These are phyloP conservation scores for Halcyon senegalensis DNA, from an alignment of 2,113 vertebrate species.

Conservation along the genomic window DNA sequence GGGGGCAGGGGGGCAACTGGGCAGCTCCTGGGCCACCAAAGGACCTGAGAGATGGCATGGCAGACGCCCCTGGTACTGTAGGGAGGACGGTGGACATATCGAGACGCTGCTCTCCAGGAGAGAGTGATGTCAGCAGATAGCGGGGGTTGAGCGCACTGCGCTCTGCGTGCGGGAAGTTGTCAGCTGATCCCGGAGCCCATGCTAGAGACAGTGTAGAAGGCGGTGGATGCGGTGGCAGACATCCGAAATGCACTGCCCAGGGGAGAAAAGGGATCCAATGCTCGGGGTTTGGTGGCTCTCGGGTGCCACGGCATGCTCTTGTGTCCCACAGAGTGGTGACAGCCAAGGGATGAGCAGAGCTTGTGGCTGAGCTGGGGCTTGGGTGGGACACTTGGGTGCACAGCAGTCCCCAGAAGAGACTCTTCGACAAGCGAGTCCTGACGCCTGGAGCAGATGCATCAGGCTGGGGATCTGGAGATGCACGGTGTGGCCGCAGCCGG, in stretches of 20 bases:
- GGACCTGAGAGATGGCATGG: background rate
- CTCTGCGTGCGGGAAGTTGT: background rate
- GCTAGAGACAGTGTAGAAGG: background rate
- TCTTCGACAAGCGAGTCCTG: fast-evolving
- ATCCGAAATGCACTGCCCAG: fast-evolving
- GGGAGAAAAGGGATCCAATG: background rate
- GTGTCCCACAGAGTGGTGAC: background rate
- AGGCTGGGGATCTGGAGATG: background rate
- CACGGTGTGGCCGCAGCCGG: background rate
- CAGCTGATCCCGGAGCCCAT: fast-evolving
- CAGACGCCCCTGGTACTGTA: fast-evolving
- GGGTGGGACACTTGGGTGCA: too few species aligned
- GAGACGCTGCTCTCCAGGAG: background rate
- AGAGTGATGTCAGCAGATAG: too few species aligned
- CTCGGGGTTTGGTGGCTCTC: background rate
- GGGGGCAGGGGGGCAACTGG: too few species aligned
- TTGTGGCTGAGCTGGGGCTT: fast-evolving
- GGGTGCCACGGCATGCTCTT: background rate
- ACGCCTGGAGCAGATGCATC: fast-evolving
- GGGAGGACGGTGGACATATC: background rate
- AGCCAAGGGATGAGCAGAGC: background rate
- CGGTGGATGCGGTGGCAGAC: fast-evolving
- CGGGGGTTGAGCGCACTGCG: background rate
- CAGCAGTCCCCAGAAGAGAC: background rate
- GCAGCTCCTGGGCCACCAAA: background rate